Base-by-base conservation (phyloP, 2,888 invertebrate species). In the Melolontha melolontha region DNA sequence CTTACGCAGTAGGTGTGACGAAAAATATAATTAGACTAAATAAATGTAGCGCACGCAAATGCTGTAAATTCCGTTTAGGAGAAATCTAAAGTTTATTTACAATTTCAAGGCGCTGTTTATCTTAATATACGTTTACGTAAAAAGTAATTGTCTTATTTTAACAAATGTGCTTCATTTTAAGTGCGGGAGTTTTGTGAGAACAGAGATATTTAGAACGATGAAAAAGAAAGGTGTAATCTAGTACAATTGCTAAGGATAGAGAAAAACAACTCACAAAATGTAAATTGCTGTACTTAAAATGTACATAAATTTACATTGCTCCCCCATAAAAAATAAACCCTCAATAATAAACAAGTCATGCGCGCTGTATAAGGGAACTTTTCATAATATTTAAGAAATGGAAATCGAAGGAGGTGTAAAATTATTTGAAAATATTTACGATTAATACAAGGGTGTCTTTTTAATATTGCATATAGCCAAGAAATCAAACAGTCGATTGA, bases 201-300 rank as follows among this genome's bases (percentile, higher is more conserved):
- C 22, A 22, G 17, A 49, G 17, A 49, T 22, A 22, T 11, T 22
- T 49, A 16, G 11, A 7, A 34, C 5, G 22, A 49, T 49, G 17
- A 49, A 22, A 22, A 49, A 49, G 22, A 12, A 52, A 52, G 52
- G 39, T 52, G 10, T 29, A 52, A 39, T 29, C 14, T 52, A n/a
- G 34, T 14, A 34, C 52, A 34, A 52, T 52, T 52, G 34, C 14
- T 52, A 14, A 11, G 39, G 39, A n/a, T 34, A 34, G 6, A 34
- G 39, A 52, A 52, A 52, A 52, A 49, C 29, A 29, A 12, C 39
- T 52, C 34, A 8, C 52, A 52, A 34, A 52, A 52, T 52, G 52
- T 52, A 52, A 52, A 52, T 52, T 52, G 12, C 34, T 34, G 52
- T 52, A 52, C 34, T 52, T 49, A 49, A 49, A 22, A 49, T 49